A percentile compares a stretch with the other conserved stretches of the same genome.
Evolutionary conservation across 2,797 vertebrate species (phyloP).

Genomic region (Danio albolineatus): DNA sequence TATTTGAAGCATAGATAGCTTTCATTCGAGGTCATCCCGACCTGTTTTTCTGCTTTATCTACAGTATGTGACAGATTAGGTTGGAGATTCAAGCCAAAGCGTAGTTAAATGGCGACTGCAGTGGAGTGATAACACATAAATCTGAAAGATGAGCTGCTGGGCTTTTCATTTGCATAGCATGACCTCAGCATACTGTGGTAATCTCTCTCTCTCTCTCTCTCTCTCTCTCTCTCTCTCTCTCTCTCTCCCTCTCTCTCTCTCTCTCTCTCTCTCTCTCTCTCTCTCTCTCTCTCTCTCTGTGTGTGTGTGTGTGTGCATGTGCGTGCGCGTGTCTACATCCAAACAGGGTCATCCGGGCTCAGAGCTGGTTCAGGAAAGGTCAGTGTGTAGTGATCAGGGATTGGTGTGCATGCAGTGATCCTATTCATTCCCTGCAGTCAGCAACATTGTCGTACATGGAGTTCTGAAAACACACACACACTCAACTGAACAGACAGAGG

Average conservation of each 20-base stretch:
- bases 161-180: slow-evolving; percentile 27
- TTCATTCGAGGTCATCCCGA: slow-evolving; percentile 73
- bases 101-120: neutral
- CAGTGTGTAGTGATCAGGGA: slow-evolving; percentile 31
- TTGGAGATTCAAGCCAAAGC: slow-evolving; percentile 43
- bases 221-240: too few species aligned
- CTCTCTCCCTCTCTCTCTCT: too few species aligned
- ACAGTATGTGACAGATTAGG: slow-evolving; percentile 56
- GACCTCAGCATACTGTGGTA: slow-evolving; percentile 29
- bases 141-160: slow-evolving; percentile 26
- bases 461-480: slow-evolving; percentile 19
- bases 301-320: neutral
- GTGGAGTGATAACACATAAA: neutral
- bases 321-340: neutral
- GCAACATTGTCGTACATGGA: slow-evolving; percentile 10
- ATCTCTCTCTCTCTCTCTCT: slow-evolving; percentile 1
- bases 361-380: slow-evolving; percentile 46
- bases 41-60: slow-evolving; percentile 60
- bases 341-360: slow-evolving; percentile 35
- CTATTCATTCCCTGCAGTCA: slow-evolving; percentile 29
- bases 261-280: too few species aligned
- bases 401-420: slow-evolving; percentile 26
- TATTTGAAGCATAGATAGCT: slow-evolving; percentile 49
- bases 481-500: neutral
- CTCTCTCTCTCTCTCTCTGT: too few species aligned